Percentiles rank a stretch among this genome's conserved stretches.
phyloP scores from a whole-genome alignment of 2,888 invertebrate species.

The Tinea pellionella region DNA sequence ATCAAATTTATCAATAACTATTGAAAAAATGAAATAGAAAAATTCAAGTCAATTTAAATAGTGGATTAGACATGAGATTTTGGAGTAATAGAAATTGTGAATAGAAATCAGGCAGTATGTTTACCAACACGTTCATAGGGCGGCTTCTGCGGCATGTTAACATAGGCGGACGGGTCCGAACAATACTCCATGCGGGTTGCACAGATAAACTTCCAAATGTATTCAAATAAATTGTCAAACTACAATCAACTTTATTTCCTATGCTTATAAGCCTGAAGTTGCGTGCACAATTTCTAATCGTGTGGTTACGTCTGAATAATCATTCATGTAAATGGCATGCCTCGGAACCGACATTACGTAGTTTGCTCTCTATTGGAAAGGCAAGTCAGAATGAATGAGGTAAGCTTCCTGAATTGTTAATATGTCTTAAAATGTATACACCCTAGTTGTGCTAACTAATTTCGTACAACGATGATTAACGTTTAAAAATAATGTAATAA shows the following conservation, averaged over 20 bases:
- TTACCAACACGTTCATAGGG: slow-evolving; percentile 17
- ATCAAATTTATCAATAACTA: no score
- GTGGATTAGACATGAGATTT: not conserved
- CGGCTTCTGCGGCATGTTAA: slow-evolving; percentile 33
- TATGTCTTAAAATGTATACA: slow-evolving; percentile 31
- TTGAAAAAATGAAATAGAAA: no score
- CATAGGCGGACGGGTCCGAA: slow-evolving; percentile 38
- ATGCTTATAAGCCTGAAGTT: not conserved
- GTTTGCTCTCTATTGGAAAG: slow-evolving; percentile 43
- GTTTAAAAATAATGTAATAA: no score
- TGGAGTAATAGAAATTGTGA: not conserved
- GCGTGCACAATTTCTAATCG: slow-evolving; percentile 4
- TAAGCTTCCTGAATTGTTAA: slow-evolving; percentile 37
- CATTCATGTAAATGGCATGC: slow-evolving; percentile 59
- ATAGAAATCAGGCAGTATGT: slow-evolving; percentile 19
- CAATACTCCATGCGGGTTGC: slow-evolving; percentile 42
- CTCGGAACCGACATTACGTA: slow-evolving; percentile 47
- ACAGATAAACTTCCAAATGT: slow-evolving; percentile 44
- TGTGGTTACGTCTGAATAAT: slow-evolving; percentile 39
- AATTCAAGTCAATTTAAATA: not conserved
- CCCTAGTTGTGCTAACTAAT: not conserved
- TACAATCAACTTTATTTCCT: slow-evolving; percentile 21
- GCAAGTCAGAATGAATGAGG: slow-evolving; percentile 45
- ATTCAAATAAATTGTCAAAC: slow-evolving; percentile 22
- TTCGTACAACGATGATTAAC: no score